Evolutionary conservation across 2,113 vertebrate species (phyloP), one percentile per base, ranked within the genome.

Genomic region (Rhea pennata): DNA sequence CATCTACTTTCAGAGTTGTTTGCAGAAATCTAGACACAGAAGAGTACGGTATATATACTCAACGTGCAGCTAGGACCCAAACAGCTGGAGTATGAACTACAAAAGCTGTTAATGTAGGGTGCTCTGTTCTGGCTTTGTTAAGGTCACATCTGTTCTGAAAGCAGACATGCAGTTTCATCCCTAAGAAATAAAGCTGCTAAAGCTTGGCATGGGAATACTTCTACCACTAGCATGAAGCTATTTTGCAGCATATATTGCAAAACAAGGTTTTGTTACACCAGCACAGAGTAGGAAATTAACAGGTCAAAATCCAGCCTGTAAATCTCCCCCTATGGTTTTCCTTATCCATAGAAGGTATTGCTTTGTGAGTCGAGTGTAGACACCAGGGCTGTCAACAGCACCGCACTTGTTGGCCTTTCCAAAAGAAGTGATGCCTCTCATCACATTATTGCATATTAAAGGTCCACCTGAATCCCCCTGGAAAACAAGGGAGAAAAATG

Each of bases 381-480:
- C 1, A 2, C 98, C 98, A 4, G 98, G 97, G 8, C 67, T 10
- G 27, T 15, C 46, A 29, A 19, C 33, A 14, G 1, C 1, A 24
- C 96, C 97, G 16, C 98, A 98, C 12, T 4, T 92, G 0, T 10
- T 6, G 3, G 0, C 0, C 26, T 33, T 70, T 36, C 98, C 98
- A 13, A 98, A 98, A 1, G 97, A 12, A 40, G 97, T 93, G 62
- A 98, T 84, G 33, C 98, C 98, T 87, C 21, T 97, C 87, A 98
- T 78, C 26, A 6, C 13, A 1, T 83, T 64, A 0, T 92, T 42
- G 21, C 98, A 98, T 65, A 95, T 90, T 84, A 98, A 87, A 86
- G 98, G 98, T 71, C 97, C 94, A 2, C 98, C 98, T 42, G 97
- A 97, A 89, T 98, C 98, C 26, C 98, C 98, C 98, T 98, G 84